These are phyloP conservation scores for Gephyroberyx darwinii DNA, from an alignment of 2,797 vertebrate species.

Conservation along the genomic window DNA sequence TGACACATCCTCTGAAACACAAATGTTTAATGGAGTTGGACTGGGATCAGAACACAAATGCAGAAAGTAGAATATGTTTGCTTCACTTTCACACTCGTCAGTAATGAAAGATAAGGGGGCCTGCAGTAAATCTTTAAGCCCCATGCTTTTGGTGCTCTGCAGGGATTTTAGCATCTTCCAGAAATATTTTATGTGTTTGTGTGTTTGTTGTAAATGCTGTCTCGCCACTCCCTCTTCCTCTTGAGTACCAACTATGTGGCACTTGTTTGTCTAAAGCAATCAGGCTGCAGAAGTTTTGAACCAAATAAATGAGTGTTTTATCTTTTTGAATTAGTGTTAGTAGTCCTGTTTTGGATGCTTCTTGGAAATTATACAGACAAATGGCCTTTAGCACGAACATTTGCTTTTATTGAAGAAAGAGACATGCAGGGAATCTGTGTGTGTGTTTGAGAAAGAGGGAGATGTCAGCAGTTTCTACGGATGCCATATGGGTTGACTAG, in stretches of 20 bases:
- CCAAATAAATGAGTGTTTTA: constrained; percentile 53
- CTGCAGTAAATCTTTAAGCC: constrained; percentile 83
- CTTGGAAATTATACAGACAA: constrained; percentile 40
- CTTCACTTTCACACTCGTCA: constrained; percentile 76
- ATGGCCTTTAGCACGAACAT: constrained; percentile 41
- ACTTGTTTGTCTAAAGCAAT: constrained; percentile 58
- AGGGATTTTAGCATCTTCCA: constrained; percentile 80
- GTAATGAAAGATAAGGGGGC: constrained; percentile 82
- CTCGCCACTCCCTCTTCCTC: constrained; percentile 52
- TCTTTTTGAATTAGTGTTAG: constrained; percentile 41
- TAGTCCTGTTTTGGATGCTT: constrained; percentile 48
- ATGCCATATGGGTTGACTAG: constrained; percentile 62
- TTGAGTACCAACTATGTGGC: constrained; percentile 57
- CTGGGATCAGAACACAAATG: constrained; percentile 80
- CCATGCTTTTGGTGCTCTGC: constrained; percentile 78
- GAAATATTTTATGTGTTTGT: constrained; percentile 76
- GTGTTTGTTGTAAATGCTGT: constrained; percentile 67
- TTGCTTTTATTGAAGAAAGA: constrained; percentile 32
- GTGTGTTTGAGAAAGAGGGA: constrained; percentile 15
- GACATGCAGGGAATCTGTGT: constrained; percentile 1
- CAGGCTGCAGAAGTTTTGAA: constrained; percentile 58
- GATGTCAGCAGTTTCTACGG: constrained; percentile 22
- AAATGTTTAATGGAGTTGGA: constrained; percentile 81
- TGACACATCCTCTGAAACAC: constrained; percentile 74
- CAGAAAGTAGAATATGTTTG: constrained; percentile 79